Evolutionary conservation across 2,113 vertebrate species (phyloP), one percentile per base, ranked within the genome.

Genomic region (Eclectus roratus): DNA sequence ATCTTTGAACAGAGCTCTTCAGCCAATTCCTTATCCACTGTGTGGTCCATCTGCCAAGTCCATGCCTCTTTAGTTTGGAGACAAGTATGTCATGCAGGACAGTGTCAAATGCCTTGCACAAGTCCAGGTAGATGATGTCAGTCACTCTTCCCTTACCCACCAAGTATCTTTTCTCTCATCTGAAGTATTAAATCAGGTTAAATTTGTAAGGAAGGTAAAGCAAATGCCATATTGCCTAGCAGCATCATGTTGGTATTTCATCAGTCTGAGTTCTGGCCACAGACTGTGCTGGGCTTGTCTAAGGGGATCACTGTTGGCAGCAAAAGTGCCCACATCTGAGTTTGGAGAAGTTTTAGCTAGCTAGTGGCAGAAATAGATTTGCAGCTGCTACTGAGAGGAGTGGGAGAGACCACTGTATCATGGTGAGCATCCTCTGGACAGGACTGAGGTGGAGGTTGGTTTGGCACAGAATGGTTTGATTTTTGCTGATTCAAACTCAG

Each of bases 381-480:
- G 63, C 11, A 66, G 77, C 4, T 72, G 35, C 61, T 53, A 0
- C 19, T 2, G 10, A 55, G 66, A 27, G 20, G 43, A 72, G 66
- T 4, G 29, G 27, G 29, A 44, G 33, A 61, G 17, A 46, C 7
- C 50, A 13, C 17, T 17, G 80, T 33, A 21, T 4, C 0, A 1
- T 21, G 64, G 64, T 60, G 74, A 39, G 33, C 11, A 17, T 27
- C 44, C 18, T 55, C 50, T 35, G 15, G 25, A 10, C 25, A 28
- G 39, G 17, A 11, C 13, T 0, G 0, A 10, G 27, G 17, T 18
- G 43, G 37, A 28, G 7, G 14, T 49, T n/a, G 49, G 9, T n/a
- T 55, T 73, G 69, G 49, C 64, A 46, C 25, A 13, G 69, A 16
- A 7, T 0, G 1, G 2, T 31, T 87, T 2, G 1, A 2, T 43